Conservation (phyloP, 2,888 invertebrate species). For the Automeris io region DNA sequence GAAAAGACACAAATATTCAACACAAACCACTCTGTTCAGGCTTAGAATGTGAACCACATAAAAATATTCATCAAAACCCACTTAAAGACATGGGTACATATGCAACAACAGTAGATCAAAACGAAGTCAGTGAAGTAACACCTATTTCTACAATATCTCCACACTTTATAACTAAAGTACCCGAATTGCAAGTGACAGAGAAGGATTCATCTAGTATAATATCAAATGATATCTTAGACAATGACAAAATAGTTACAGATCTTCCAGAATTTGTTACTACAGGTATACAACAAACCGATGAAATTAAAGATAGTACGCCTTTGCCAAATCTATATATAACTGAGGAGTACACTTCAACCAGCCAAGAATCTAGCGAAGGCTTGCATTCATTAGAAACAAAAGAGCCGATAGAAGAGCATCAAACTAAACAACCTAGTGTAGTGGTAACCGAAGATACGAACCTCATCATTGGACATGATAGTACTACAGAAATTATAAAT, state of each 20-base stretch:
- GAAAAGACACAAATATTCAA: conserved; percentile 31
- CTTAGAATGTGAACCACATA: conserved; percentile 28
- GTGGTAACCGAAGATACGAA: background rate
- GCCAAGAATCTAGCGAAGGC: background rate
- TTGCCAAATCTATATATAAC: background rate
- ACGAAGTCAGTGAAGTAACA: background rate
- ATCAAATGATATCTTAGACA: background rate
- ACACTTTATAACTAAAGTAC: background rate
- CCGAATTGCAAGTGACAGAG: background rate
- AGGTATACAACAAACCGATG: conserved; percentile 10
- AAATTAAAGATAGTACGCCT: conserved; percentile 4
- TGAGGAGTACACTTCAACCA: background rate
- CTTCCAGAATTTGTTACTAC: background rate
- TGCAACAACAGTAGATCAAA: background rate
- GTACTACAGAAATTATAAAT: background rate
- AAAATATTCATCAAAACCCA: conserved; percentile 23
- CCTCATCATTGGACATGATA: background rate
- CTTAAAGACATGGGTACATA: background rate
- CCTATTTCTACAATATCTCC: background rate
- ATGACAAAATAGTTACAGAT: background rate
- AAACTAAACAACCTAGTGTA: background rate
- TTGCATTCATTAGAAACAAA: background rate
- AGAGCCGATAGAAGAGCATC: background rate
- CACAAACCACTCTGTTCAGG: conserved; percentile 17
- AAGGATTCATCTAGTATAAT: background rate